Evolutionary conservation across 2,113 vertebrate species (phyloP).

Genomic region (Mus spicilegus): DNA sequence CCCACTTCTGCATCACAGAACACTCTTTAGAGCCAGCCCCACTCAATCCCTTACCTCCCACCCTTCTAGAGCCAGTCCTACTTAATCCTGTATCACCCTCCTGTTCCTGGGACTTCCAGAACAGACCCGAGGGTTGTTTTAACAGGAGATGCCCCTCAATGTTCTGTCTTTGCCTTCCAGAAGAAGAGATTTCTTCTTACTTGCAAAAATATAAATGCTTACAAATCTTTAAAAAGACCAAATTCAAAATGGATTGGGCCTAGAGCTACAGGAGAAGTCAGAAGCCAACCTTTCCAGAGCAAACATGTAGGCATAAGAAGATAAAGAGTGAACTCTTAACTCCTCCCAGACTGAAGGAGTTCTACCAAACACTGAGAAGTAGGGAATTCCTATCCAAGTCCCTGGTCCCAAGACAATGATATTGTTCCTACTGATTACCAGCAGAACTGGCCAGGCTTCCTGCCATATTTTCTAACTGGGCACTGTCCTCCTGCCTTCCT

Average conservation of each 20-base stretch:
- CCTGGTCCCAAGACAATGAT: not conserved
- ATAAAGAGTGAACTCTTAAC: not conserved
- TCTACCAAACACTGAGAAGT: not conserved
- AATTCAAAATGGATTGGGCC: not conserved
- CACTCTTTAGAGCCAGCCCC: not conserved
- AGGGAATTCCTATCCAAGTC: not conserved
- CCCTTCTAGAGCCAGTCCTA: not conserved
- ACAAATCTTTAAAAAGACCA: not conserved
- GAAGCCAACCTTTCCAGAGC: not conserved
- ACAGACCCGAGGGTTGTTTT: not conserved
- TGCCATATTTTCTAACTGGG: not conserved
- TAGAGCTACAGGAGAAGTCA: not conserved
- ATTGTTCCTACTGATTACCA: not conserved
- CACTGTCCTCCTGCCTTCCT: not conserved
- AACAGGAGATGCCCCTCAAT: not conserved
- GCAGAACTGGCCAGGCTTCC: not conserved
- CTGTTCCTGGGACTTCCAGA: not conserved
- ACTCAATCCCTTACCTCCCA: not conserved
- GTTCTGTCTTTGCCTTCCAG: not conserved
- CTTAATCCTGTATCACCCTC: too few species aligned
- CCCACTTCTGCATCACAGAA: not conserved
- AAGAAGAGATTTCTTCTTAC: not conserved
- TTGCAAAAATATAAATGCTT: constrained; percentile 4
- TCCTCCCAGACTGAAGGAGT: constrained; percentile 3
- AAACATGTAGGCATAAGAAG: not conserved